A percentile compares a stretch with the other conserved stretches of the same genome.
Conservation (phyloP, 2,113 vertebrate genomes). For the Calypte anna region DNA sequence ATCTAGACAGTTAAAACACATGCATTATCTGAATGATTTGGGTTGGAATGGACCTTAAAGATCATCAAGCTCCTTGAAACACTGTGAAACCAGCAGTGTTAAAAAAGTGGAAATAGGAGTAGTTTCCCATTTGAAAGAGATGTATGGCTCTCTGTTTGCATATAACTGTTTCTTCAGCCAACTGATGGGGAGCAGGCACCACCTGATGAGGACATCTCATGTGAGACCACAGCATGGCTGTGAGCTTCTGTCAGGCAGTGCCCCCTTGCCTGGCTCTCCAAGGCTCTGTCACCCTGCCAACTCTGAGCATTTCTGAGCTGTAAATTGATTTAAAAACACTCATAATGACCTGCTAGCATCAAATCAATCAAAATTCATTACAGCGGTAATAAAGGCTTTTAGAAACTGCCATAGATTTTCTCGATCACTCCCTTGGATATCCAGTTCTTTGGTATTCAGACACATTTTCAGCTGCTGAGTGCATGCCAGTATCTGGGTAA, state of each 20-base stretch:
- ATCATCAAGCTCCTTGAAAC: not conserved
- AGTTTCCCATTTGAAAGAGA: slow-evolving; percentile 1
- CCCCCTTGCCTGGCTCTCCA: rapidly evolving
- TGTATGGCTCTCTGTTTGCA: not conserved
- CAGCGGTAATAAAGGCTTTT: not conserved
- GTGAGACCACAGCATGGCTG: not conserved
- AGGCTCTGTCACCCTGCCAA: not conserved
- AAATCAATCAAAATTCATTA: slow-evolving; percentile 39
- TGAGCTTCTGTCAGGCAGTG: not conserved
- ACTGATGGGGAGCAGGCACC: not conserved
- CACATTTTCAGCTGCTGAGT: not conserved
- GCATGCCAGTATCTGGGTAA: not conserved
- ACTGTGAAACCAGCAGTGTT: not conserved
- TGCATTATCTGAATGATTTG: not conserved
- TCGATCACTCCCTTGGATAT: slow-evolving; percentile 18
- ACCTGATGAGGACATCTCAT: not conserved
- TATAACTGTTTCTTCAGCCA: not conserved
- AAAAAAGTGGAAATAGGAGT: not conserved
- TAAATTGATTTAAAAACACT: slow-evolving; percentile 29
- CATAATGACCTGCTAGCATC: not conserved
- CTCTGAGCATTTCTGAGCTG: not conserved
- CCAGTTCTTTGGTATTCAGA: not conserved
- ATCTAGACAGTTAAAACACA: not conserved
- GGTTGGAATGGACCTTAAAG: too few relatives aligned
- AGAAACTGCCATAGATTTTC: slow-evolving; percentile 30